Base-by-base conservation (phyloP, 2,797 vertebrate species). In the Sebastes nivosus region DNA sequence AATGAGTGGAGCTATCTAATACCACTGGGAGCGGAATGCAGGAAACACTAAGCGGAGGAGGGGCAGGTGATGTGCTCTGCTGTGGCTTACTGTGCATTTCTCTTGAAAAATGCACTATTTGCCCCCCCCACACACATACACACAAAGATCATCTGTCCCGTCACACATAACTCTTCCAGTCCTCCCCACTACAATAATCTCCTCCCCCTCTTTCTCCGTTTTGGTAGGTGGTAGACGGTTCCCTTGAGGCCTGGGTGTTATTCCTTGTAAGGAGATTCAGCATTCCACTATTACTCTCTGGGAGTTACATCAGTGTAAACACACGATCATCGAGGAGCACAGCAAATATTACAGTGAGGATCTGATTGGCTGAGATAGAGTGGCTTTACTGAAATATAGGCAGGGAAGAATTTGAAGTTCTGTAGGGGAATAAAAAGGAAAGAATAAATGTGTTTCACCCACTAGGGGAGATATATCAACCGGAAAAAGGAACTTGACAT, bases 241-340 rank as follows among this genome's bases (percentile, higher is more conserved):
- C 90, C 91, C 91, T 80, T 6, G 66, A 85, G 89, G 86, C 75
- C 83, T 58, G 69, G 36, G 74, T 85, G 90, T 89, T 93, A 82
- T 81, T 94, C 93, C 94, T 92, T 94, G 87, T 93, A 94, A 93
- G 94, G 94, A 94, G 78, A 91, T 93, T 77, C 82, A 80, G 87
- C 88, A 90, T 93, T 93, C 92, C 90, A 86, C 81, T 32, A 90
- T 76, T 76, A 88, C 84, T 81, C 87, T 83, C 80, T 69, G 66
- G 52, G 77, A 80, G 73, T 82, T 65, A 72, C 75, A 79, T 88
- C 74, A 75, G 79, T 57, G 83, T 89, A 90, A 91, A 90, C 87
- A 88, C 4, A 55, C 36, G 0, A n/a, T 83, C 72, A 88, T 59
- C 7, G 3, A 75, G 42, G 50, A 87, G 32, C 65, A 52, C 6